These are phyloP conservation scores for Lepilemur ruficaudatus DNA, from an alignment of 2,797 vertebrate genomes.

Conservation along the genomic window DNA sequence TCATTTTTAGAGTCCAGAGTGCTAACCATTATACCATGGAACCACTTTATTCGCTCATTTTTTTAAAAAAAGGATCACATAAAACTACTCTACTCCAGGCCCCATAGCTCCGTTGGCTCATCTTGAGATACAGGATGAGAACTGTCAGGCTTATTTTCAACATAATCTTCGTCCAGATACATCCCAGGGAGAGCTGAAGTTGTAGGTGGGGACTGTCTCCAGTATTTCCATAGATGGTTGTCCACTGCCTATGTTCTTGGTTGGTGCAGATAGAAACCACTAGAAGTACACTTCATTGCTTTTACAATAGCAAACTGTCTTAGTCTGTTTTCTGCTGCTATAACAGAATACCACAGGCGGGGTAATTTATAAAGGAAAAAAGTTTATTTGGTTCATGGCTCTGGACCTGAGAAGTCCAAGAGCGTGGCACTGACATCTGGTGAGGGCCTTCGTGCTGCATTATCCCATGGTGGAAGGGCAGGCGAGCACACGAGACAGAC, in stretches of 20 bases:
- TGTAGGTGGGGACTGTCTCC: neutral
- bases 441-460: neutral
- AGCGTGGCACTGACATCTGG: neutral
- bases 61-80: neutral
- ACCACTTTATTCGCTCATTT: too few relatives aligned
- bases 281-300: rapidly evolving
- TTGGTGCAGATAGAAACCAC: neutral
- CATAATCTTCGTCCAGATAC: neutral
- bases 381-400: neutral
- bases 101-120: neutral
- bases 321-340: neutral
- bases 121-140: neutral
- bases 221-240: neutral
- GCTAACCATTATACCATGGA: too few relatives aligned
- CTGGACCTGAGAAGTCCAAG: neutral
- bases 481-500: neutral
- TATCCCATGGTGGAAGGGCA: neutral
- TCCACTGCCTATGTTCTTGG: neutral
- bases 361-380: neutral
- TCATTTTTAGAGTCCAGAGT: neutral
- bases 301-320: neutral
- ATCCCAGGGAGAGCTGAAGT: neutral
- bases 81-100: neutral
- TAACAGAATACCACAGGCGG: neutral
- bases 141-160: neutral